A percentile compares a stretch with the other conserved stretches of the same genome.
phyloP scores from a whole-genome alignment of 2,888 invertebrate genomes.

The Drosophila anomelani region DNA sequence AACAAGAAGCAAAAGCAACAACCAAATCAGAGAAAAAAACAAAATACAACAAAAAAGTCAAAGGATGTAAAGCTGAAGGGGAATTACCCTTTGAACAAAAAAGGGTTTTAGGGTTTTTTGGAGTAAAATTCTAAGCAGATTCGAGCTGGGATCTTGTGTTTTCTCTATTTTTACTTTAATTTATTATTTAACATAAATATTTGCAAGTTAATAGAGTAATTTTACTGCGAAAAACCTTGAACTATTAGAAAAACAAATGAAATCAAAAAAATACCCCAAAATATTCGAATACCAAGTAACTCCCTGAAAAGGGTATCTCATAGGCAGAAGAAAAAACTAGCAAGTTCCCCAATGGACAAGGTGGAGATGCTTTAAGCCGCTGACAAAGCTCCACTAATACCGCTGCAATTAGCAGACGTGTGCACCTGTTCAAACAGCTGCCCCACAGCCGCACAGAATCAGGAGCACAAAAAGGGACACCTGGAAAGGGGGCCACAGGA shows the following conservation, averaged over 20 bases:
- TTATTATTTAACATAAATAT: background rate
- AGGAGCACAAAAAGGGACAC: background rate
- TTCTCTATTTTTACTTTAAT: background rate
- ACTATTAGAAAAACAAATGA: background rate
- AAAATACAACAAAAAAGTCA: background rate
- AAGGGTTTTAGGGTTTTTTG: too few relatives aligned
- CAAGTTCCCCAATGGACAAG: background rate
- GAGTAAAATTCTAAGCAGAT: background rate
- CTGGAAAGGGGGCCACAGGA: background rate
- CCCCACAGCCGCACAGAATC: conserved; percentile 7
- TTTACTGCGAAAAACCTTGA: background rate
- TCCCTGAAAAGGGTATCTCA: background rate
- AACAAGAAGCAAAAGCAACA: conserved; percentile 22
- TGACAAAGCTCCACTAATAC: conserved; percentile 77
- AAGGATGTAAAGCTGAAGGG: background rate
- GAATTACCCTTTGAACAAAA: conserved; percentile 10
- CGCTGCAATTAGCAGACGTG: conserved; percentile 73
- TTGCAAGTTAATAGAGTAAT: background rate
- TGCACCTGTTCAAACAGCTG: conserved; percentile 66
- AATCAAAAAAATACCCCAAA: background rate
- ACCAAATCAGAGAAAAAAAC: conserved; percentile 11
- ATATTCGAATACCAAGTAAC: background rate
- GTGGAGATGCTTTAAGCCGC: conserved; percentile 62
- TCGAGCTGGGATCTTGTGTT: too few relatives aligned
- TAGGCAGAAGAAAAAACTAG: background rate